A percentile compares a stretch with the other conserved stretches of the same genome.
Evolutionary conservation across 35 echinoderm and acorn worm genomes (phyloP).

Genomic region (Stichopus chloronotus): DNA sequence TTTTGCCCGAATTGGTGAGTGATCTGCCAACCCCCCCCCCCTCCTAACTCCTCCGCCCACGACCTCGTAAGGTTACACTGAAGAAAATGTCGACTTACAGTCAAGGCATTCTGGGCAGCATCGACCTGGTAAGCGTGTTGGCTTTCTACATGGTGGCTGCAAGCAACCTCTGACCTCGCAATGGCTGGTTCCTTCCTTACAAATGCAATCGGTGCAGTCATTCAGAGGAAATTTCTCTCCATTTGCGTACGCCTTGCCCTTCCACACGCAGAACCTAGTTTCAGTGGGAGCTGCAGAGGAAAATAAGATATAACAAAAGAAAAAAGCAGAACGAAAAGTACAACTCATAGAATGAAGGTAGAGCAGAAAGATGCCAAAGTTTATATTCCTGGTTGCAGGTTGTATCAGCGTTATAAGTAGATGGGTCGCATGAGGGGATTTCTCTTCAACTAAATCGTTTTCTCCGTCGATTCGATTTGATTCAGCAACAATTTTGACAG

Average conservation of each 20-base stretch:
- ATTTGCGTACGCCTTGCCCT: neutral
- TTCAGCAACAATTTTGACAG: neutral
- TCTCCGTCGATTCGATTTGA: neutral
- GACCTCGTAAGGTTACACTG: too few relatives aligned
- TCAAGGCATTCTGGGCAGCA: conserved; percentile 14
- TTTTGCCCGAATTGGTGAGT: too few relatives aligned
- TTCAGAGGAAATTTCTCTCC: conserved; percentile 35
- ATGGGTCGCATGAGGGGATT: neutral
- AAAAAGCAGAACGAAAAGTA: neutral
- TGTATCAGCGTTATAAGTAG: neutral
- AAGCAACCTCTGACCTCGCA: neutral
- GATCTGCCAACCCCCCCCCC: too few relatives aligned
- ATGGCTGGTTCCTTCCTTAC: neutral
- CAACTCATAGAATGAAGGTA: too few relatives aligned
- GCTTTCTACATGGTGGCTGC: neutral
- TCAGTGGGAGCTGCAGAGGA: neutral
- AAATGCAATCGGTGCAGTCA: conserved; percentile 28
- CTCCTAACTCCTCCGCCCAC: too few relatives aligned
- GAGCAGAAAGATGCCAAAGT: too few relatives aligned
- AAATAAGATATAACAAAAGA: neutral
- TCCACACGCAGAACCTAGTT: conserved; percentile 6
- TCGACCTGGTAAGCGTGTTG: neutral
- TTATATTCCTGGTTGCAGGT: neutral
- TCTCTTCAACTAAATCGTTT: neutral
- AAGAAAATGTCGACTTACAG: neutral